These are phyloP conservation scores for Peromyscus melanophrys DNA, from an alignment of 2,797 vertebrate genomes.

Conservation along the genomic window DNA sequence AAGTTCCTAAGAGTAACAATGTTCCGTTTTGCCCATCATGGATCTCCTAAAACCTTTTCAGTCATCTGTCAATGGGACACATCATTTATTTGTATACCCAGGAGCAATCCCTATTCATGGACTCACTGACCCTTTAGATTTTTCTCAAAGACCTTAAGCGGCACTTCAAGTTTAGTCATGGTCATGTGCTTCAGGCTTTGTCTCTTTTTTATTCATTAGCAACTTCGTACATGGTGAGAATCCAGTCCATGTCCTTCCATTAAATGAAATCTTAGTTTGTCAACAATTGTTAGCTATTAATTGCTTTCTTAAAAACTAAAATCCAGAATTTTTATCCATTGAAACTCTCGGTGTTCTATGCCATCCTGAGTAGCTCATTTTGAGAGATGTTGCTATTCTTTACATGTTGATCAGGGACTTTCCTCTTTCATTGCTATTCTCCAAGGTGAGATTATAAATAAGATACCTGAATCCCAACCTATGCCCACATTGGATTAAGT, in stretches of 20 bases:
- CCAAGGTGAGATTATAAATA: not conserved
- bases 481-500: not conserved
- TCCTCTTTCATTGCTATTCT: constrained; percentile 27
- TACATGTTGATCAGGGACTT: not conserved
- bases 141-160: not conserved
- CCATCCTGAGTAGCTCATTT: not conserved
- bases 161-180: not conserved
- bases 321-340: not conserved
- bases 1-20: not conserved
- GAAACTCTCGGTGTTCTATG: not conserved
- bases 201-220: not conserved
- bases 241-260: not conserved
- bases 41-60: not conserved
- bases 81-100: not conserved
- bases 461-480: not conserved
- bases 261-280: not conserved
- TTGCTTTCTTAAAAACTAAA: not conserved
- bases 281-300: not conserved
- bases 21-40: not conserved
- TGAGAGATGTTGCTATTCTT: not conserved
- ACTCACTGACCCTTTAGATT: not conserved
- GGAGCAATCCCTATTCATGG: not conserved
- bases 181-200: not conserved
- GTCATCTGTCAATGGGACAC: not conserved
- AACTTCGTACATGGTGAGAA: not conserved